Conservation (phyloP, 2,797 vertebrate genomes). For the Aplochiton taeniatus region DNA sequence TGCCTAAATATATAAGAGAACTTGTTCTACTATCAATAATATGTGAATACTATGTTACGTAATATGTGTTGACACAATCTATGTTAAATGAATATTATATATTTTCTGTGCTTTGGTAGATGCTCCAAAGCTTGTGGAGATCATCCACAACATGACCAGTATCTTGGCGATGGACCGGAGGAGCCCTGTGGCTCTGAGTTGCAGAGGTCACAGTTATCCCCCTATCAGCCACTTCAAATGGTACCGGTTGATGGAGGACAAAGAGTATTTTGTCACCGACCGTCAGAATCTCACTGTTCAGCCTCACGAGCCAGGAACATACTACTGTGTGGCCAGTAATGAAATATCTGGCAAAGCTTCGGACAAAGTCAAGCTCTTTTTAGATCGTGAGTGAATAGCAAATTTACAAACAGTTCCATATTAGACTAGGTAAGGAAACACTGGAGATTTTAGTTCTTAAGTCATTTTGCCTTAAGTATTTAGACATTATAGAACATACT, state of each 20-base stretch:
- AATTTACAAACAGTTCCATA: not conserved
- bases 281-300: constrained; percentile 29
- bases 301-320: constrained; percentile 51
- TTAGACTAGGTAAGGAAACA: not conserved
- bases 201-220: constrained; percentile 54
- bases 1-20: no score
- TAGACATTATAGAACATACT: no score
- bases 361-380: constrained; percentile 24
- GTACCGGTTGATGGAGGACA: constrained; percentile 25
- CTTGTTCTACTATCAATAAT: no score
- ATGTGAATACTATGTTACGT: no score
- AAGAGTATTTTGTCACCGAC: fast-evolving
- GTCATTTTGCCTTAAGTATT: no score
- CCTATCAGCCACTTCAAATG: constrained; percentile 18
- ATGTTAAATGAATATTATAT: no score
- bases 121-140: constrained; percentile 47
- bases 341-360: constrained; percentile 23
- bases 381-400: constrained; percentile 48
- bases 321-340: constrained; percentile 63
- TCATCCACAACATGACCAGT: constrained; percentile 30
- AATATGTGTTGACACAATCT: no score
- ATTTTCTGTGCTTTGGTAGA: constrained; percentile 41
- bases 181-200: constrained; percentile 50
- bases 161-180: not conserved
- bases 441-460: no score